A percentile compares a stretch with the other conserved stretches of the same genome.
Conservation (phyloP, 2,113 vertebrate genomes). For the Herpetotheres cachinnans region DNA sequence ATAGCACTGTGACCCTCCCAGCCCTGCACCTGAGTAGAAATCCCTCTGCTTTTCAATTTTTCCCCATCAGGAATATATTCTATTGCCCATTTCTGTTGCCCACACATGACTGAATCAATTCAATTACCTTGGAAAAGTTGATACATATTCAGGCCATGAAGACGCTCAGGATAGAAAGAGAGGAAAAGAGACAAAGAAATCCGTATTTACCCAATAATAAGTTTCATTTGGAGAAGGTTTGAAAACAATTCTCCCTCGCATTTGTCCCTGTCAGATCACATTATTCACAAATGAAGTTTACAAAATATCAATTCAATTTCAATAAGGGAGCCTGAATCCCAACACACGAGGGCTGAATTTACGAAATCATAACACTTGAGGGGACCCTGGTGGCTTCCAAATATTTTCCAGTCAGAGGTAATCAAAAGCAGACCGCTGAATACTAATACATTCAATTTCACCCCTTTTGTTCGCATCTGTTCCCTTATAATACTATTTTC, state of each 20-base stretch:
- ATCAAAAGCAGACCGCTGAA: conserved; percentile 90
- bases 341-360: conserved; percentile 81
- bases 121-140: conserved; percentile 90
- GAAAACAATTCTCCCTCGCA: conserved; percentile 96
- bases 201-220: conserved; percentile 97
- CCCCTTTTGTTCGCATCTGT: conserved; percentile 91
- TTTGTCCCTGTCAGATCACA: conserved; percentile 99
- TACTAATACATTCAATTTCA: conserved; percentile 96
- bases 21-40: conserved; percentile 62
- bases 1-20: conserved; percentile 71
- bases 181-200: conserved; percentile 89
- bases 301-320: conserved; percentile 99
- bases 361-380: conserved; percentile 84
- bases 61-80: conserved; percentile 85
- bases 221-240: conserved; percentile 97
- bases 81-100: conserved; percentile 86
- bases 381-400: conserved; percentile 90
- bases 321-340: conserved; percentile 82
- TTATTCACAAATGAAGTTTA: conserved; percentile 99
- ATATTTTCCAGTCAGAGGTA: conserved; percentile 93
- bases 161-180: conserved; percentile 69
- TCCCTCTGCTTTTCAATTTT: conserved; percentile 84
- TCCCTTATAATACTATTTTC: conserved; percentile 84
- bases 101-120: conserved; percentile 95
- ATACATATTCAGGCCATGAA: conserved; percentile 95